Base-by-base conservation (phyloP, 2,797 vertebrate genomes). In the Tolypeutes matacus region DNA sequence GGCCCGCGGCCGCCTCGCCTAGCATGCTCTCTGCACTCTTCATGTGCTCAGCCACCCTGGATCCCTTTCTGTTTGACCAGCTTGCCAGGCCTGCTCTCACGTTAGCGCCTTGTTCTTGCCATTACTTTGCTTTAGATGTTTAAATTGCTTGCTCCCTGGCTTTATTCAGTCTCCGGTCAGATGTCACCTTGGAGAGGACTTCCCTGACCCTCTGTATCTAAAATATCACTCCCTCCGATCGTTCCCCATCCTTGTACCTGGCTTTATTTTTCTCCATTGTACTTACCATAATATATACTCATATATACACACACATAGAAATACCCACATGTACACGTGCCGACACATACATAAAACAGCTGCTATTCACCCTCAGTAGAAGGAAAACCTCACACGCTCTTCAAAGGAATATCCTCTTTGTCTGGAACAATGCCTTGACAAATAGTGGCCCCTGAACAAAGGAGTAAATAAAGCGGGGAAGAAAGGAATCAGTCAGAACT, bases 71-170 rank as follows among this genome's bases (percentile, higher is more conserved):
- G 4, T 53, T 34, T 34, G 10, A 3, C 8, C 20, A 10, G 42
- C 62, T 51, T 23, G 51, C 34, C 18, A 2, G 17, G 58, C 49
- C 67, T 7, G 18, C 9, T 0, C 0, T 64, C 23, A 0, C 36
- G 20, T 23, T 6, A 0, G 2, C 13, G 49, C 27, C 31, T 17
- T 9, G 42, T 34, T 4, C 2, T 15, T 34, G 31, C 21, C n/a
- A 17, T n/a, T 34, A 2, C 29, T 25, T 36, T 29, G 36, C 62
- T 73, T 64, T 15, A 53, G 23, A 4, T 49, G 46, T 49, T 13
- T 0, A 0, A 7, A 12, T 10, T 31, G 76, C 36, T 39, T 0
- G 1, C 17, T 39, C 62, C 21, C 1, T 67, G 13, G 62, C 11
- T 20, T 42, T 39, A 39, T 34, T 39, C 2, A 20, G 1, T 17